These are phyloP conservation scores for Drosophila watanabei DNA, from an alignment of 1,140 invertebrate species.

Conservation along the genomic window DNA sequence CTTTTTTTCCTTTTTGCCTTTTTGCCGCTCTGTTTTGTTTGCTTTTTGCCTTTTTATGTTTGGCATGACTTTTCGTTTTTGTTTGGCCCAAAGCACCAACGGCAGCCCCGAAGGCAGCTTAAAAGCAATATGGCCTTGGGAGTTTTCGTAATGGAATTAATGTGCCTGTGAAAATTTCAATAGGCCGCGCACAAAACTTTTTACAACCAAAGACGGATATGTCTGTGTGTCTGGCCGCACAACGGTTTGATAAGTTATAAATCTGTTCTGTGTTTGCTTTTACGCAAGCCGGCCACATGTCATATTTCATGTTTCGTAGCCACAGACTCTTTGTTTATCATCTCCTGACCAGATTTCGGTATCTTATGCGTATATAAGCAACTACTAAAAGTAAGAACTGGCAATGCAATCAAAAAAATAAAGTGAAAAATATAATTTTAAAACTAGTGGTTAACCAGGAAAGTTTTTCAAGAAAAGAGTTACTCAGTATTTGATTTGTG, in stretches of 20 bases:
- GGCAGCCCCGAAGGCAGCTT: conserved; percentile 31
- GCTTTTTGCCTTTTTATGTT: conserved; percentile 62
- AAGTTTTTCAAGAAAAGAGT: neutral
- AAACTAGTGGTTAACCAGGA: neutral
- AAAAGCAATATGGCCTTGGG: conserved; percentile 68
- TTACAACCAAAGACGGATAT: conserved; percentile 41
- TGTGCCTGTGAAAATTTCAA: conserved; percentile 72
- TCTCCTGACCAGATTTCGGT: conserved; percentile 10
- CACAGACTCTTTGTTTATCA: conserved; percentile 14
- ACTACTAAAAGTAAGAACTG: neutral
- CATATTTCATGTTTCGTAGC: conserved; percentile 33
- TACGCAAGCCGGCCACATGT: conserved; percentile 17
- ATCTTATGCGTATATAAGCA: conserved; percentile 3
- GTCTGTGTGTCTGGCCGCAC: conserved; percentile 49
- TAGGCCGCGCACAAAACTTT: conserved; percentile 54
- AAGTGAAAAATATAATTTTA: neutral
- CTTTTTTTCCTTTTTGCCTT: neutral
- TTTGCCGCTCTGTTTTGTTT: conserved; percentile 56
- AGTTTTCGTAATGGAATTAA: conserved; percentile 75
- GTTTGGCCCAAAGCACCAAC: conserved; percentile 38
- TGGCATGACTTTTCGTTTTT: conserved; percentile 62
- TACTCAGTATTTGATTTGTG: neutral
- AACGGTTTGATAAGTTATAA: conserved; percentile 67
- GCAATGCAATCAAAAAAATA: neutral
- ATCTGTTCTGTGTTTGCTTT: conserved; percentile 37